A percentile compares a stretch with the other conserved stretches of the same genome.
These are phyloP conservation scores for Parascotia fuliginaria DNA, from an alignment of 2,888 invertebrate genomes.

Conservation along the genomic window DNA sequence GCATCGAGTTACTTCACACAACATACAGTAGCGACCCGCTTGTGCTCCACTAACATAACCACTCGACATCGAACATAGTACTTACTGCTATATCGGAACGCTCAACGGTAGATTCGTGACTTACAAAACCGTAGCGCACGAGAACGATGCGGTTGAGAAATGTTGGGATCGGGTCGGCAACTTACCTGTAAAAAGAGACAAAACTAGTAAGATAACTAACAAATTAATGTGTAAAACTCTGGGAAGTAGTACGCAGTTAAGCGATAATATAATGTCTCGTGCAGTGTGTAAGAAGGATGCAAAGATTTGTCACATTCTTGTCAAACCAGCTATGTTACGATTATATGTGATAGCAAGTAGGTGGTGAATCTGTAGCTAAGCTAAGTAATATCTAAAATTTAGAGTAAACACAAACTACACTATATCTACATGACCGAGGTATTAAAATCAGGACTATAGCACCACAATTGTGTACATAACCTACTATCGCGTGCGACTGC, in stretches of 20 bases:
- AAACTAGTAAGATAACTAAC: conserved; percentile 7
- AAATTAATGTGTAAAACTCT: background rate
- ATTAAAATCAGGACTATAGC: too few species aligned
- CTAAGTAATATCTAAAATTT: too few species aligned
- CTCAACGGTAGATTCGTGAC: conserved; percentile 16
- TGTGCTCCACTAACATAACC: conserved; percentile 5
- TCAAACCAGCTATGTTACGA: too few species aligned
- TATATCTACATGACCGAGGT: too few species aligned
- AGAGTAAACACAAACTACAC: too few species aligned
- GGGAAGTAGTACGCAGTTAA: background rate
- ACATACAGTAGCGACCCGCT: background rate
- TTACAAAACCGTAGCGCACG: conserved; percentile 24
- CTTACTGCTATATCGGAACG: background rate
- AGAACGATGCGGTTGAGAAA: conserved; percentile 11
- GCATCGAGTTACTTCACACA: conserved; percentile 11
- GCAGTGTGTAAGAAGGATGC: too few species aligned
- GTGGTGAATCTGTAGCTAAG: too few species aligned
- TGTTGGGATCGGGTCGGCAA: conserved; percentile 17
- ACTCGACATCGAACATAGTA: conserved; percentile 3
- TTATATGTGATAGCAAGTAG: too few species aligned
- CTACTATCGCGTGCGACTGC: too few species aligned
- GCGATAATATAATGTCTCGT: background rate
- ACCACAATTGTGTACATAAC: too few species aligned
- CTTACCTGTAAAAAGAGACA: conserved; percentile 44
- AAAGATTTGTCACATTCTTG: too few species aligned